Evolutionary conservation across 2,797 vertebrate species (phyloP).

Genomic region (Pempheris klunzingeri): DNA sequence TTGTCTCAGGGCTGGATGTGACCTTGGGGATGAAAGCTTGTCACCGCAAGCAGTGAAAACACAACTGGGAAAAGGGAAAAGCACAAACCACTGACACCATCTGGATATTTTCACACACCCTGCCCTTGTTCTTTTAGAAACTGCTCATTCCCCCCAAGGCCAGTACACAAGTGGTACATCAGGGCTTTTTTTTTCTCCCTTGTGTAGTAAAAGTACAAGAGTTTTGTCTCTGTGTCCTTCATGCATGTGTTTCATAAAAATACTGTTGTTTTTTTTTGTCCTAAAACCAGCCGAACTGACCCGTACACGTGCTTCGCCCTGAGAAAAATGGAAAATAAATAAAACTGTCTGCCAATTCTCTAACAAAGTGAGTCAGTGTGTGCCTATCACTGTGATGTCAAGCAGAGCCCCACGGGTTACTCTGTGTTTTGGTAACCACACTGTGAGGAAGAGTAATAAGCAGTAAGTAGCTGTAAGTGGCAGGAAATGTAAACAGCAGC

Average conservation of each 20-base stretch:
- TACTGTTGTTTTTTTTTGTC: conserved; percentile 46
- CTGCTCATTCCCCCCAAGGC: conserved; percentile 61
- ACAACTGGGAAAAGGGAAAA: conserved; percentile 53
- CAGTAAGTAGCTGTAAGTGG: conserved; percentile 73
- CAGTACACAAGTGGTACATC: conserved; percentile 55
- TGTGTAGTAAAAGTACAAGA: conserved; percentile 2
- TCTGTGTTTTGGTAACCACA: conserved; percentile 71
- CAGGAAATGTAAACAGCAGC: conserved; percentile 73
- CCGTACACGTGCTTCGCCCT: conserved; percentile 31
- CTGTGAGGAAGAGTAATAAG: conserved; percentile 64
- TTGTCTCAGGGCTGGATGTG: conserved; percentile 46
- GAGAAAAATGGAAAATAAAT: conserved; percentile 61
- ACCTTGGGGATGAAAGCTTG: conserved; percentile 56
- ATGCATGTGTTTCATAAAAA: conserved; percentile 14
- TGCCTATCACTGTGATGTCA: conserved; percentile 65
- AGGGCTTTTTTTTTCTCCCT: conserved; percentile 17
- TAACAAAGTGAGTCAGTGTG: conserved; percentile 56
- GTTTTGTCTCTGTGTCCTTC: background rate
- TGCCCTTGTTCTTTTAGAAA: conserved; percentile 53
- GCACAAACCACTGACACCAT: conserved; percentile 71
- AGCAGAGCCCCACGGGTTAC: conserved; percentile 61
- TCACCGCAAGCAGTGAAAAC: conserved; percentile 69
- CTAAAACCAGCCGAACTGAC: conserved; percentile 35
- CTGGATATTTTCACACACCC: conserved; percentile 75
- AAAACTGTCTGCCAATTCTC: conserved; percentile 49